Evolutionary conservation across 2,113 vertebrate species (phyloP).

Genomic region (Lophotis ruficrista): DNA sequence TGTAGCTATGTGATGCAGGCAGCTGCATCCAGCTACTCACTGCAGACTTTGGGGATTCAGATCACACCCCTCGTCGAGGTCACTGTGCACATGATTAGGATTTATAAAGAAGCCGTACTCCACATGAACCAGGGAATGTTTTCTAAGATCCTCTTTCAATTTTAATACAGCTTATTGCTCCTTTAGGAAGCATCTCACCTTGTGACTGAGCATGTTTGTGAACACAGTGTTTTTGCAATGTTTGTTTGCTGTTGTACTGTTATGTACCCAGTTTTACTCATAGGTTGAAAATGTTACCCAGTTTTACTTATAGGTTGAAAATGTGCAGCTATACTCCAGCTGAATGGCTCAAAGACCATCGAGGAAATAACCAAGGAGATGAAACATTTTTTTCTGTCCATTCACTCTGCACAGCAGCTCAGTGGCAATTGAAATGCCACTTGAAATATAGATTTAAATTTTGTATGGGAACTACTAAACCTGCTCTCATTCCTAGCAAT

Average conservation of each 20-base stretch:
- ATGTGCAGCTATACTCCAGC: background rate
- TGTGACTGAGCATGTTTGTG: background rate
- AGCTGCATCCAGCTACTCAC: background rate
- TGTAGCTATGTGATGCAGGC: background rate
- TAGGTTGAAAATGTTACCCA: background rate
- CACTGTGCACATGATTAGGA: rapidly evolving
- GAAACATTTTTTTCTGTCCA: background rate
- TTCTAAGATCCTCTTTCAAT: background rate
- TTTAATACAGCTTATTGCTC: background rate
- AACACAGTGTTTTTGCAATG: background rate
- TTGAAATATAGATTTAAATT: slow-evolving; percentile 7
- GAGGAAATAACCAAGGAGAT: background rate
- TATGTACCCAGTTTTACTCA: background rate
- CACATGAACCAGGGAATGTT: background rate
- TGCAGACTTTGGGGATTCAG: background rate
- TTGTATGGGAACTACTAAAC: background rate
- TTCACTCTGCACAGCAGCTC: background rate
- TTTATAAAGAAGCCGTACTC: background rate
- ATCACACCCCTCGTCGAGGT: rapidly evolving
- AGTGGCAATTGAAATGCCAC: background rate
- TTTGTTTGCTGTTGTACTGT: background rate
- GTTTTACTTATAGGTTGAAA: background rate
- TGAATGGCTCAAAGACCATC: background rate
- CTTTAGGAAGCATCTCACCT: background rate
- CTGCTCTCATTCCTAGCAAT: background rate